Evolutionary conservation across 2,113 vertebrate species (phyloP).

Genomic region (Eudorcas thomsonii): DNA sequence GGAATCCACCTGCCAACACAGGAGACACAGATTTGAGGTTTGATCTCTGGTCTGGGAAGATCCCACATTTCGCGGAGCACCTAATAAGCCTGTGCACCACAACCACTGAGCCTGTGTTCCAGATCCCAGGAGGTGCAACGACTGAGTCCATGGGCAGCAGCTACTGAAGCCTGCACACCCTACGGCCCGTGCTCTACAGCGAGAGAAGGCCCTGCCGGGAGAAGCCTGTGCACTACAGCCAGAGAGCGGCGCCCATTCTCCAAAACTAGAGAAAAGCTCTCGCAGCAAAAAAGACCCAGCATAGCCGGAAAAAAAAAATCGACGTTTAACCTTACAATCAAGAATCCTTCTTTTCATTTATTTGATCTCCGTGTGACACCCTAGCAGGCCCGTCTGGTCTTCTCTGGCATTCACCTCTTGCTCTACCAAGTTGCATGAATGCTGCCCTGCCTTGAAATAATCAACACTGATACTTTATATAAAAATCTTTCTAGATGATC

Average conservation of each 20-base stretch:
- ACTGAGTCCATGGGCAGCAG: background rate
- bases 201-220: background rate
- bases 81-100: background rate
- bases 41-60: background rate
- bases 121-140: background rate
- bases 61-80: background rate
- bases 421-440: background rate
- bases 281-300: background rate
- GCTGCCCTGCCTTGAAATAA: background rate
- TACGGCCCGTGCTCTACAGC: rapidly evolving
- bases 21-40: background rate
- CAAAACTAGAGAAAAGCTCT: background rate
- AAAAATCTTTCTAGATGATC: background rate
- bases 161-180: rapidly evolving
- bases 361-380: background rate
- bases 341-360: background rate
- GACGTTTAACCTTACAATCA: background rate
- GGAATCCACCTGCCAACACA: background rate
- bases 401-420: background rate
- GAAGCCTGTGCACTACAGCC: background rate
- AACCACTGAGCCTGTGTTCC: rapidly evolving
- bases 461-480: background rate
- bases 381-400: background rate
- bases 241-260: background rate
- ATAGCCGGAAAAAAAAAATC: background rate